Conservation (phyloP, 2,888 invertebrate genomes). For the Plutella xylostella region DNA sequence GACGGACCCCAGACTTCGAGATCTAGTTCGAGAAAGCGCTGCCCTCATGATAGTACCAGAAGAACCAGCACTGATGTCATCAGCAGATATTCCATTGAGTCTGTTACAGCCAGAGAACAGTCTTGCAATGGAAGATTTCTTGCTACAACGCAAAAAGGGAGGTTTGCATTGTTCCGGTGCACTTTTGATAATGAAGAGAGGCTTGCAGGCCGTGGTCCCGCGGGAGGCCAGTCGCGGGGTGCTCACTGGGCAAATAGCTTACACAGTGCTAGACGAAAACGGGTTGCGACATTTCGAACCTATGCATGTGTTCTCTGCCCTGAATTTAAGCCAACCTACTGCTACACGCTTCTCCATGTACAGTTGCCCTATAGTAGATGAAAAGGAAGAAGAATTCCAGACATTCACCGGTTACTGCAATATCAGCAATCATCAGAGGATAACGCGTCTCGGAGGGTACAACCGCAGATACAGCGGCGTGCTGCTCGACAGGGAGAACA, state of each 20-base stretch:
- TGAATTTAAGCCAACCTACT: slow-evolving; percentile 74
- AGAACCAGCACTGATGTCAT: slow-evolving; percentile 70
- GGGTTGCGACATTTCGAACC: slow-evolving; percentile 83
- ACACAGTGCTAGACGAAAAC: slow-evolving; percentile 81
- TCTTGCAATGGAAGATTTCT: slow-evolving; percentile 81
- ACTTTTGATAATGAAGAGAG: slow-evolving; percentile 79
- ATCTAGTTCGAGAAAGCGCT: slow-evolving; percentile 79
- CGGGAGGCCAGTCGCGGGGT: slow-evolving; percentile 80
- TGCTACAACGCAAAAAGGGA: slow-evolving; percentile 69
- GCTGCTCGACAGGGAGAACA: slow-evolving; percentile 50
- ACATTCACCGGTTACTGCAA: slow-evolving; percentile 59
- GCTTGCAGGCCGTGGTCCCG: slow-evolving; percentile 81
- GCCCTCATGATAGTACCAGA: slow-evolving; percentile 76
- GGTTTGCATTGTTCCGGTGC: slow-evolving; percentile 53
- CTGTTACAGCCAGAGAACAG: slow-evolving; percentile 77
- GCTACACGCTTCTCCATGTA: slow-evolving; percentile 77
- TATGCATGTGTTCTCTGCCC: slow-evolving; percentile 77
- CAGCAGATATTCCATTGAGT: slow-evolving; percentile 77
- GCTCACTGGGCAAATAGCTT: slow-evolving; percentile 79
- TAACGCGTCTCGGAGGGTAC: slow-evolving; percentile 60
- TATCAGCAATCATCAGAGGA: slow-evolving; percentile 56
- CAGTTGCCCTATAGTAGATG: slow-evolving; percentile 70
- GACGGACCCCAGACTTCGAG: slow-evolving; percentile 76
- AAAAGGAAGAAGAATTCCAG: slow-evolving; percentile 51
- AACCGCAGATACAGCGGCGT: slow-evolving; percentile 49